A percentile compares a stretch with the other conserved stretches of the same genome.
phyloP scores from a whole-genome alignment of 2,797 vertebrate genomes.

The Sphenodon punctatus region DNA sequence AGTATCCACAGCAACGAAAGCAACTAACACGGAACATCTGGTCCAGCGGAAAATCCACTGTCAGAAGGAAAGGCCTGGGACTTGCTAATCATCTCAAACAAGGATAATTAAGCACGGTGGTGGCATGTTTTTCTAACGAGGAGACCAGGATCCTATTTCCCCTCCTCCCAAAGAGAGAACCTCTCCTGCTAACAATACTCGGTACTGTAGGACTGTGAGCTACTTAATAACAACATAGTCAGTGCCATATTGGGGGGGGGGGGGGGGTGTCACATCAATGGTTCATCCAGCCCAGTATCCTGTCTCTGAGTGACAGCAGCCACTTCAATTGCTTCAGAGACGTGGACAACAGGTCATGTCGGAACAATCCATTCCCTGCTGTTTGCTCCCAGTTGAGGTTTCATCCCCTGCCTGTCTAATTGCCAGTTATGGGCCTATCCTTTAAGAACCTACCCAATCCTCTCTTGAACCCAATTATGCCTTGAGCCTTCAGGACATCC shows the following conservation, averaged over 20 bases:
- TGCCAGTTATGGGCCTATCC: no score
- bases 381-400: not conserved
- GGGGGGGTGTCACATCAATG: not conserved
- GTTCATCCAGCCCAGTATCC: no score
- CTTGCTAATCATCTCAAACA: not conserved
- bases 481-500: no score
- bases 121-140: not conserved
- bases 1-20: slow-evolving; percentile 73
- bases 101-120: slow-evolving; percentile 1
- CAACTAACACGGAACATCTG: slow-evolving; percentile 80
- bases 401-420: no score
- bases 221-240: not conserved
- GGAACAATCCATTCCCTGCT: no score
- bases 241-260: not conserved
- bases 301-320: no score
- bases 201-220: slow-evolving; percentile 12
- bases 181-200: not conserved
- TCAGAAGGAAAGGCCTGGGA: slow-evolving; percentile 6
- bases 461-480: no score
- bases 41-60: slow-evolving; percentile 54
- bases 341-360: no score
- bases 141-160: not conserved
- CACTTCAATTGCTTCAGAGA: no score
- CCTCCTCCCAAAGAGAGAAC: slow-evolving; percentile 7
- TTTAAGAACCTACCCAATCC: no score